A percentile compares a stretch with the other conserved stretches of the same genome.
Evolutionary conservation across 2,113 vertebrate genomes (phyloP).

Genomic region (Cnemophilus loriae): DNA sequence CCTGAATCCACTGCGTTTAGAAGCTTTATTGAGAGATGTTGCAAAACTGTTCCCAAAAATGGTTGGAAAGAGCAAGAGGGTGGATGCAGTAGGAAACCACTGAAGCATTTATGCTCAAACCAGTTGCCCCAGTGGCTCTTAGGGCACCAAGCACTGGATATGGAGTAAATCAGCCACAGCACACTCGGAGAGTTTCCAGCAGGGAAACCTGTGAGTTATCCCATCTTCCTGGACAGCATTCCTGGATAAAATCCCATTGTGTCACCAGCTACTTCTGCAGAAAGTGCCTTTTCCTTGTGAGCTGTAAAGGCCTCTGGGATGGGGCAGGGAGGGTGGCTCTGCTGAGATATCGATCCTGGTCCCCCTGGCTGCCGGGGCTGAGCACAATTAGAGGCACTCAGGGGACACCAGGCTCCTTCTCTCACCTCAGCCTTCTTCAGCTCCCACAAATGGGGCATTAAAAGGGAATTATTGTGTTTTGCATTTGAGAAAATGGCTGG

Average conservation of each 20-base stretch:
- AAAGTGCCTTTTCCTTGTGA: neutral
- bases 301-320: neutral
- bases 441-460: neutral
- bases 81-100: neutral
- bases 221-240: neutral
- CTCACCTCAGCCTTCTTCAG: neutral
- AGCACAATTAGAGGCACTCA: neutral
- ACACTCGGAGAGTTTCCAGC: fast-evolving
- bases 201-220: neutral
- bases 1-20: neutral
- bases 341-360: neutral
- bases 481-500: neutral
- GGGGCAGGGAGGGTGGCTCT: neutral
- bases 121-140: neutral
- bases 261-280: neutral
- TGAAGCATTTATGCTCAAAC: neutral
- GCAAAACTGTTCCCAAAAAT: neutral
- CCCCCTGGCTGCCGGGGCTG: neutral
- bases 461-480: neutral
- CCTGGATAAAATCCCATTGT: neutral
- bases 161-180: neutral
- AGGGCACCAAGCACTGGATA: neutral
- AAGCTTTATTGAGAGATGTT: neutral
- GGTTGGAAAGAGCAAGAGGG: neutral
- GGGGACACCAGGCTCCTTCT: neutral